Evolutionary conservation across 2,888 invertebrate species (phyloP).

Genomic region (Bombylius discolor): DNA sequence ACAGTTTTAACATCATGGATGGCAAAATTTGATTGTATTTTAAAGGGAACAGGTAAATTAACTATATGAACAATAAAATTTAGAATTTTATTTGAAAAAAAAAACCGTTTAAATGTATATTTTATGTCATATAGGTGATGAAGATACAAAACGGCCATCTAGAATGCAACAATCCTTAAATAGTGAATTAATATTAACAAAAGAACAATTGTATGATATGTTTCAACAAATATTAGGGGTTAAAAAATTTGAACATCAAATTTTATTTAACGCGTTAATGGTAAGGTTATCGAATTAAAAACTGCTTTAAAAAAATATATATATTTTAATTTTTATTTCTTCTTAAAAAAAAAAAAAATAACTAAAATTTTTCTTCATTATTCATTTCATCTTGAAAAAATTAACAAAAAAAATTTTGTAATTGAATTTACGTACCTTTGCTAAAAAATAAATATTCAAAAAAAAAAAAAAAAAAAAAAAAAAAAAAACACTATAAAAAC

Average conservation of each 20-base stretch:
- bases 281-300: slow-evolving; percentile 33
- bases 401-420: background rate
- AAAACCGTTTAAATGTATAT: background rate
- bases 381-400: too few relatives aligned
- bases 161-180: slow-evolving; percentile 79
- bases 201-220: slow-evolving; percentile 99
- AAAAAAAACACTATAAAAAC: too few relatives aligned
- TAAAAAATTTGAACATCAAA: slow-evolving; percentile 99
- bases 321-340: too few relatives aligned
- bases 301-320: too few relatives aligned
- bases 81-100: background rate
- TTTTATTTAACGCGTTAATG: slow-evolving; percentile 95
- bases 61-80: background rate
- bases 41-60: slow-evolving; percentile 59
- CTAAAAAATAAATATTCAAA: background rate
- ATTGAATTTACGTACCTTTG: background rate
- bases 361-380: too few relatives aligned
- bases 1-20: slow-evolving; percentile 98
- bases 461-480: too few relatives aligned
- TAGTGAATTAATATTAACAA: slow-evolving; percentile 89
- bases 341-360: too few relatives aligned
- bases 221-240: slow-evolving; percentile 97
- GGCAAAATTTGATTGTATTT: slow-evolving; percentile 98
- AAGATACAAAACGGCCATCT: slow-evolving; percentile 74
- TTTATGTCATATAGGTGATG: slow-evolving; percentile 53